A percentile compares a stretch with the other conserved stretches of the same genome.
Evolutionary conservation across 2,888 invertebrate species (phyloP).

Genomic region (Hirtodrosophila trivittata): DNA sequence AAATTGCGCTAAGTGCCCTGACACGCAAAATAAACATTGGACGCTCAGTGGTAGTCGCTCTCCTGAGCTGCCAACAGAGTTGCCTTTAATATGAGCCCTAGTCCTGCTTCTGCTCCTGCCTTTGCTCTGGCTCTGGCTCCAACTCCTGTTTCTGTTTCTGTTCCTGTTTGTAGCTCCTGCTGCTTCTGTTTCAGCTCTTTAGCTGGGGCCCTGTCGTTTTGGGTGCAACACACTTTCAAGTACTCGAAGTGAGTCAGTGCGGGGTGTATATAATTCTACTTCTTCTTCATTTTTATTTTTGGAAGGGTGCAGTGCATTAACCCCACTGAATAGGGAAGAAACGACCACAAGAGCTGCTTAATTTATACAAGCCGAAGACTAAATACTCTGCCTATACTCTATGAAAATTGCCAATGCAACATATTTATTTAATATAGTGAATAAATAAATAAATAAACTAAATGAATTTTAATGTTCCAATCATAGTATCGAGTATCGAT

Average conservation of each 20-base stretch:
- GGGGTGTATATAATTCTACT: slow-evolving; percentile 42
- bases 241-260: slow-evolving; percentile 63
- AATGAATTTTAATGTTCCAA: too few species aligned
- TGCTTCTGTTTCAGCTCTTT: slow-evolving; percentile 9
- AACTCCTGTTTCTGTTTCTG: neutral
- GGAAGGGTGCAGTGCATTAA: slow-evolving; percentile 69
- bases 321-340: slow-evolving; percentile 47
- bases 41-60: slow-evolving; percentile 3
- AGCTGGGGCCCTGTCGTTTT: slow-evolving; percentile 49
- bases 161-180: neutral
- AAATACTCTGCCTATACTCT: slow-evolving; percentile 10
- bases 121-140: neutral
- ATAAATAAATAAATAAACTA: too few species aligned
- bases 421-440: too few species aligned
- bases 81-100: slow-evolving; percentile 41
- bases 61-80: slow-evolving; percentile 13
- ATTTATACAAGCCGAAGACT: slow-evolving; percentile 5
- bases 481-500: too few species aligned
- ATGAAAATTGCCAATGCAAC: too few species aligned
- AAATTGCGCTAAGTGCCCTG: slow-evolving; percentile 69
- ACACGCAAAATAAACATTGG: slow-evolving; percentile 76
- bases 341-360: slow-evolving; percentile 10
- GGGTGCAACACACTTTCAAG: slow-evolving; percentile 74
- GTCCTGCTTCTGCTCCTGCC: slow-evolving; percentile 5
- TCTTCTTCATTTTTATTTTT: slow-evolving; percentile 27